Evolutionary conservation across 2,113 vertebrate genomes (phyloP), one percentile per base, ranked within the genome.

Genomic region (Tonatia bakeri): DNA sequence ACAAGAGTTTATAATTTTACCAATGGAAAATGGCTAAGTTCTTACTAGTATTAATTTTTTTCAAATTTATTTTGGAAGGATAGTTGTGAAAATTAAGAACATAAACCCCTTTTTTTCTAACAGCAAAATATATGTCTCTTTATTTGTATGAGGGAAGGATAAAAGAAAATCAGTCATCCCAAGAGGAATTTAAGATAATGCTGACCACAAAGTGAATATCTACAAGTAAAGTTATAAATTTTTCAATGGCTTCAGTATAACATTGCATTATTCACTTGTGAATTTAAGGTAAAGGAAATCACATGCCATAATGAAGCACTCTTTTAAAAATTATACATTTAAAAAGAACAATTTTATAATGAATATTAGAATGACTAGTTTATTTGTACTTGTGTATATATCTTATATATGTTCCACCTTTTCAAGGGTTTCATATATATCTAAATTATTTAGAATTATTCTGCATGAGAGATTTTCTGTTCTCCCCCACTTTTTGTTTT

Each of bases 51-150:
- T 75, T 7, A 1, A 45, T 88, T 77, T 90, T 38, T 75, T 83
- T 76, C 16, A 52, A 67, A 70, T 80, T 88, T 96, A 54, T 86
- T 94, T 96, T 95, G 43, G 45, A 95, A 95, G 31, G n/a, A 59
- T 28, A 70, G 47, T 91, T 86, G 61, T 86, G 52, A 67, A 95
- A 87, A 77, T 82, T 89, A 93, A 90, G 45, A 84, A 8, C 7
- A 17, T 79, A 50, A 70, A 80, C 7, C 0, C 20, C n/a, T 94
- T 50, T n/a, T 72, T 56, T 19, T 43, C 5, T 54, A 84, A 52
- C 33, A 69, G 7, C 36, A 65, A 90, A 91, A 83, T 83, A 50
- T 33, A 90, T 64, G 17, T 65, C 28, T 28, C n/a, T 73, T 93
- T 56, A 83, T 67, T 81, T 88, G 69, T 73, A 81, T 69, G 16